A percentile compares a stretch with the other conserved stretches of the same genome.
phyloP scores from a whole-genome alignment of 1,140 invertebrate species.

The Anastrepha obliqua region DNA sequence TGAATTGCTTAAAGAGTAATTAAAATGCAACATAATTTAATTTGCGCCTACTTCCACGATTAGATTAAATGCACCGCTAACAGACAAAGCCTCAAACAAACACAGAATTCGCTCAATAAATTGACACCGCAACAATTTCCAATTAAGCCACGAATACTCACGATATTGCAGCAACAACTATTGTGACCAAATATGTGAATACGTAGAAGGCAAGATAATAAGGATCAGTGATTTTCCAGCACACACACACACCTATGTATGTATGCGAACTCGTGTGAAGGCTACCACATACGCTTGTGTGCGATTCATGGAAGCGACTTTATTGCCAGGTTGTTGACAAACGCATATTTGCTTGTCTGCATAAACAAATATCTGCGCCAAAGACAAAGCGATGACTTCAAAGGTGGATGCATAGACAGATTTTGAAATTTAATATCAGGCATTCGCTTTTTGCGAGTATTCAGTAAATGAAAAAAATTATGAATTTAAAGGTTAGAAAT shows the following conservation, averaged over 20 bases:
- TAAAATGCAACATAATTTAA: too few species aligned
- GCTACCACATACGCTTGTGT: background rate
- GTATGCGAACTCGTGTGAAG: too few species aligned
- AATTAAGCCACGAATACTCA: background rate
- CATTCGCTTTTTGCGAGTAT: background rate
- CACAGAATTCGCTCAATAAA: background rate
- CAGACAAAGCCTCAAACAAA: background rate
- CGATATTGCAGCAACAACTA: background rate
- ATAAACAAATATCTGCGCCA: background rate
- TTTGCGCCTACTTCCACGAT: too few species aligned
- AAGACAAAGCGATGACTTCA: conserved; percentile 1
- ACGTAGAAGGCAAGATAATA: background rate
- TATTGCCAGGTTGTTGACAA: background rate
- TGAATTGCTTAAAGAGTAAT: too few species aligned
- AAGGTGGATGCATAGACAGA: conserved; percentile 11
- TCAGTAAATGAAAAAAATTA: background rate
- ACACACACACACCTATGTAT: background rate
- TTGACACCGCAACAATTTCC: background rate
- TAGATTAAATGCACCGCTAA: too few species aligned
- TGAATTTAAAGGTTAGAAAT: too few species aligned
- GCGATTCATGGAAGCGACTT: background rate
- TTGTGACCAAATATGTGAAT: too few species aligned
- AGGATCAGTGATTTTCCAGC: background rate
- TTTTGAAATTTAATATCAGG: conserved; percentile 20
- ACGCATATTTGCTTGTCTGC: conserved; percentile 26